phyloP scores from a whole-genome alignment of 2,888 invertebrate species.

The Xestoiulus laeticollis region DNA sequence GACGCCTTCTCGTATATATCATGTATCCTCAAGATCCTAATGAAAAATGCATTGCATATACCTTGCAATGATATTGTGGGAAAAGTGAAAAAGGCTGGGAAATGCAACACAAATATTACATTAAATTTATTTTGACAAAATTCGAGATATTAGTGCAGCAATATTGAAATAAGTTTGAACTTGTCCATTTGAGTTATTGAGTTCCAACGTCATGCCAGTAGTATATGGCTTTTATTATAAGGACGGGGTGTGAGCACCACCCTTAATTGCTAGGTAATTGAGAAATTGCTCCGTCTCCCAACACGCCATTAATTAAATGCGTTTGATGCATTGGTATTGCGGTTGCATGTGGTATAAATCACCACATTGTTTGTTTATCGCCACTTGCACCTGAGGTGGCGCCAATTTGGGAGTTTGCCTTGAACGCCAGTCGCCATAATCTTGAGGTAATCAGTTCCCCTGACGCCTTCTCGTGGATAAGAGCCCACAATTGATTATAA shows the following conservation, averaged over 20 bases:
- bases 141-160: no score
- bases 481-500: not conserved
- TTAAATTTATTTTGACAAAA: no score
- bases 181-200: no score
- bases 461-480: constrained; percentile 2
- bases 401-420: constrained; percentile 46
- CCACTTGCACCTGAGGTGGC: constrained; percentile 35
- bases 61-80: no score
- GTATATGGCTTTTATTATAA: no score
- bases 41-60: no score
- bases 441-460: constrained; percentile 38
- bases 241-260: not conserved
- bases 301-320: not conserved
- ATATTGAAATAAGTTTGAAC: no score
- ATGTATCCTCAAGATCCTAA: no score
- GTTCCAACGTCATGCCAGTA: no score
- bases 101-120: no score
- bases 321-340: not conserved
- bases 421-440: constrained; percentile 51
- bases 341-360: constrained; percentile 28
- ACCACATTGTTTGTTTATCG: constrained; percentile 42
- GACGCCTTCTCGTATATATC: no score
- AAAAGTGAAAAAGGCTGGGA: no score
- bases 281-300: not conserved
- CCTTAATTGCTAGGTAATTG: not conserved